Conservation (phyloP, 2,888 invertebrate genomes). For the Meteorus cinctellus region DNA sequence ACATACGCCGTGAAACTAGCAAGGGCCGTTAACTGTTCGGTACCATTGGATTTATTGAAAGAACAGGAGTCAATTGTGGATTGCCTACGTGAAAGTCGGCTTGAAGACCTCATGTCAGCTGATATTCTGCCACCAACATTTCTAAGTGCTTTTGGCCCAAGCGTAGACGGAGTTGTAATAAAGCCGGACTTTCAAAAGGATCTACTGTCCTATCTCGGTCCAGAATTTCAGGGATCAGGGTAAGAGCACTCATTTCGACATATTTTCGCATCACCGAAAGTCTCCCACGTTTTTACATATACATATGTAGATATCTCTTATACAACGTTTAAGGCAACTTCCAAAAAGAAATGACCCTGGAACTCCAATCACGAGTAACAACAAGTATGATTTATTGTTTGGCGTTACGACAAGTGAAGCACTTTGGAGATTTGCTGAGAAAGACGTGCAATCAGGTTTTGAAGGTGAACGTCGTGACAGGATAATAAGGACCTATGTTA, state of each 20-base stretch:
- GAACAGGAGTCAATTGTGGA: constrained; percentile 90
- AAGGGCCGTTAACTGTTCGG: constrained; percentile 86
- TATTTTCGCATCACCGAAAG: not conserved
- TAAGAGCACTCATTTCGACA: constrained; percentile 46
- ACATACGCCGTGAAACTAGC: constrained; percentile 87
- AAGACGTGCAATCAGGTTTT: constrained; percentile 88
- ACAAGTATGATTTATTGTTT: constrained; percentile 88
- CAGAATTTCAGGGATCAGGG: constrained; percentile 71
- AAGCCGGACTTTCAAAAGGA: constrained; percentile 90
- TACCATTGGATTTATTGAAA: constrained; percentile 86
- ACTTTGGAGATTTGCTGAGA: constrained; percentile 91
- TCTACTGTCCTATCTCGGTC: constrained; percentile 80
- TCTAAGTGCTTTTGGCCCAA: constrained; percentile 92
- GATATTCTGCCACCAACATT: constrained; percentile 88
- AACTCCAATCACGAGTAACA: constrained; percentile 72
- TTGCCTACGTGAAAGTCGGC: constrained; percentile 84
- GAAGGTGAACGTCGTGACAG: constrained; percentile 91
- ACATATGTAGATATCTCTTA: not conserved
- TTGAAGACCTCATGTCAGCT: constrained; percentile 83
- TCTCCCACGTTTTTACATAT: not conserved
- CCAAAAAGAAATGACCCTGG: constrained; percentile 68
- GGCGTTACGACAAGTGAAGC: constrained; percentile 95
- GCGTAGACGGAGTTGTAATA: constrained; percentile 95
- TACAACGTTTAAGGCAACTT: constrained; percentile 54
- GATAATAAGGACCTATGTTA: constrained; percentile 91